These are phyloP conservation scores for Mastomys natalensis DNA, from an alignment of 2,113 vertebrate genomes.

Conservation along the genomic window DNA sequence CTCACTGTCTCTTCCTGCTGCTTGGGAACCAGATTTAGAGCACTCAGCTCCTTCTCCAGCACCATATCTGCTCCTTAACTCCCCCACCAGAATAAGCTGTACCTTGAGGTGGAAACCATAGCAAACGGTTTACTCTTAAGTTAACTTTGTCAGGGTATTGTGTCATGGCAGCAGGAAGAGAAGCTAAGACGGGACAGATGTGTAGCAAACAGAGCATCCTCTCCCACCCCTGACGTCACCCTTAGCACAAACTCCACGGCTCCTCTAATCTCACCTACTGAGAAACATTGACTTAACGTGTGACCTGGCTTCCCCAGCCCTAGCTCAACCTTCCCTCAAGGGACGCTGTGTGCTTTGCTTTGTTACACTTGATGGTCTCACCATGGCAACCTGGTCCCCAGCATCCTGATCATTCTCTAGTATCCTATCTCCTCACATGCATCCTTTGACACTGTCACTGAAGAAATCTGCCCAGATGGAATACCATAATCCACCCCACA, in stretches of 20 bases:
- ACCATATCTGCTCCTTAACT: not conserved
- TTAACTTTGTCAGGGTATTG: not conserved
- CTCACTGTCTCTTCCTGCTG: not conserved
- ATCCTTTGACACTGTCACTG: accelerated
- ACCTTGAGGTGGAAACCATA: too few relatives aligned
- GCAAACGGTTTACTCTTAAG: not conserved
- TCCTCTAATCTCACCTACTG: not conserved
- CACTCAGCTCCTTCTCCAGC: not conserved
- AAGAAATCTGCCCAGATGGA: not conserved
- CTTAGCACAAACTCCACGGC: accelerated
- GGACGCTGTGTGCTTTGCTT: not conserved
- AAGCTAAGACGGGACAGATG: not conserved
- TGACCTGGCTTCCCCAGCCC: accelerated
- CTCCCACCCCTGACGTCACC: not conserved
- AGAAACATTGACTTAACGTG: not conserved
- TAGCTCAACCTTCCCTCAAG: not conserved
- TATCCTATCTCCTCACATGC: not conserved
- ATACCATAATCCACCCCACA: not conserved
- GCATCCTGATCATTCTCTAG: too few relatives aligned
- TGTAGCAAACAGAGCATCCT: too few relatives aligned
- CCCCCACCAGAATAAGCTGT: not conserved
- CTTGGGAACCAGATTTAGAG: not conserved
- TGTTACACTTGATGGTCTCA: not conserved
- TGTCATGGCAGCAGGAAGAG: not conserved
- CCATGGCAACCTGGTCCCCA: not conserved